phyloP scores from a whole-genome alignment of 2,797 vertebrate species.

The Pseudocheirus occidentalis region DNA sequence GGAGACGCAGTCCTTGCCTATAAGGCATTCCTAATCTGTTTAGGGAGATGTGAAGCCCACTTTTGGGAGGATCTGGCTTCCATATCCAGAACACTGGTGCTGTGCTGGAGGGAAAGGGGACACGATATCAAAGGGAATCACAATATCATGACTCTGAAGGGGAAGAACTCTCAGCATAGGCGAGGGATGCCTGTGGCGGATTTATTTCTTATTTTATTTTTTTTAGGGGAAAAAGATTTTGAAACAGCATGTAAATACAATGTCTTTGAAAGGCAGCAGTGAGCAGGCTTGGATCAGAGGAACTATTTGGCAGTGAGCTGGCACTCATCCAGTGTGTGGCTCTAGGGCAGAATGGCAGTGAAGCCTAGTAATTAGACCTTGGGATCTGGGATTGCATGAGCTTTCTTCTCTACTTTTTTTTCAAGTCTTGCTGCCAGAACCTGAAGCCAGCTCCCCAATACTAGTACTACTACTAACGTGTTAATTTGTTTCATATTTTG shows the following conservation, averaged over 20 bases:
- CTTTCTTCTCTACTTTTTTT: not conserved
- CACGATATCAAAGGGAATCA: not conserved
- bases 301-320: not conserved
- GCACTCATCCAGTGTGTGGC: not conserved
- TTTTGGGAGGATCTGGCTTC: not conserved
- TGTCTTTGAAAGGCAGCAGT: not conserved
- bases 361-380: not conserved
- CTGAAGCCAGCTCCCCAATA: not conserved
- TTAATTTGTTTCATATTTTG: not conserved
- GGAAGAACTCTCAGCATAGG: not conserved
- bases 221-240: not conserved
- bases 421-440: not conserved
- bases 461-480: not conserved
- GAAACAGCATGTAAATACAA: constrained; percentile 2
- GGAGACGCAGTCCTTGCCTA: not conserved
- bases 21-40: not conserved
- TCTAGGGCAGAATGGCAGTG: not conserved
- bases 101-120: not conserved
- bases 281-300: not conserved
- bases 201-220: constrained; percentile 1
- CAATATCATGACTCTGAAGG: not conserved
- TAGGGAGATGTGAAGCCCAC: not conserved
- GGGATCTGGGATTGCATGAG: not conserved
- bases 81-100: not conserved
- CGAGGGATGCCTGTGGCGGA: not conserved